These are phyloP conservation scores for Pogonomyrmex barbatus DNA, from an alignment of 1,140 invertebrate genomes.

Conservation along the genomic window DNA sequence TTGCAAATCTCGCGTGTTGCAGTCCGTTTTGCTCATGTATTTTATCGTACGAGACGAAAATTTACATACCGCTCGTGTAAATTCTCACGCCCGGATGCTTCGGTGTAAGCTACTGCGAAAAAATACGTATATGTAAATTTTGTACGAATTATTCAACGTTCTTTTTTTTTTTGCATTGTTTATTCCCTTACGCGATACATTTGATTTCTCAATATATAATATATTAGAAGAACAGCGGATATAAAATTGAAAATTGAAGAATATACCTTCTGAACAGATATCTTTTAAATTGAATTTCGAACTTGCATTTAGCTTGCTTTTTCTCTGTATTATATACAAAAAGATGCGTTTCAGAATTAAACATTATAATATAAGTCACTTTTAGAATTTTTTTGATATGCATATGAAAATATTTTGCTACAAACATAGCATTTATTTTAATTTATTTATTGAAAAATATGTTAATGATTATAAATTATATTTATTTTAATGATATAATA, in stretches of 20 bases:
- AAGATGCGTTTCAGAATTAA: too few relatives aligned
- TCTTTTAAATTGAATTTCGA: not conserved
- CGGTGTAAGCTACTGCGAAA: constrained; percentile 10
- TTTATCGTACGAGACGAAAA: constrained; percentile 24
- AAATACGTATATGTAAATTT: constrained; percentile 52
- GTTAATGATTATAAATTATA: not conserved
- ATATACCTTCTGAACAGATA: too few relatives aligned
- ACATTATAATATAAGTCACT: too few relatives aligned
- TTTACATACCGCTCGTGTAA: constrained; percentile 26
- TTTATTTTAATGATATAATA: not conserved
- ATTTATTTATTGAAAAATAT: not conserved
- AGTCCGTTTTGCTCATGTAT: not conserved
- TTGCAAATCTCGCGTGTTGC: constrained; percentile 11
- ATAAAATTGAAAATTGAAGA: not conserved
- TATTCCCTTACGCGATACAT: not conserved
- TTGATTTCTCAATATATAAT: not conserved
- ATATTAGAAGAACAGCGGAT: not conserved
- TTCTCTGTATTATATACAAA: too few relatives aligned
- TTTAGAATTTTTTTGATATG: too few relatives aligned
- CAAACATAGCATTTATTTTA: not conserved
- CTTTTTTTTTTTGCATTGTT: constrained; percentile 6
- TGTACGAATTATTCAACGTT: constrained; percentile 37
- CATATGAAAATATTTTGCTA: constrained; percentile 5
- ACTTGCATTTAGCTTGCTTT: not conserved
- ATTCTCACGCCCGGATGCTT: not conserved